A percentile compares a stretch with the other conserved stretches of the same genome.
These are phyloP conservation scores for Parelbella ahira DNA, from an alignment of 2,888 invertebrate genomes.

Conservation along the genomic window DNA sequence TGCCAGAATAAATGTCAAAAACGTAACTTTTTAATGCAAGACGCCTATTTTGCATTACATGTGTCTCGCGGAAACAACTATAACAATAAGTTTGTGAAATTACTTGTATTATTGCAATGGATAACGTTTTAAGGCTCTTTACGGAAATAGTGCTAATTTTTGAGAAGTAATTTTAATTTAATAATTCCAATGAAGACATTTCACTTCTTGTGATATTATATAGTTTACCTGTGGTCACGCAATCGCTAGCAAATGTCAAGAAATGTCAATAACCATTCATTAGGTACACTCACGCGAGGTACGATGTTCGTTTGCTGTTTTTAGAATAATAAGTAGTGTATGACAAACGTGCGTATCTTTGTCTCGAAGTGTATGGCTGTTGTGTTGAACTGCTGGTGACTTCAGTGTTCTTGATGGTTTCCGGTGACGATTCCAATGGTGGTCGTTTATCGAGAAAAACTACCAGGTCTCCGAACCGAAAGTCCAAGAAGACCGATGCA, in stretches of 20 bases:
- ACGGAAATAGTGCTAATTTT: no score
- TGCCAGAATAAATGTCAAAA: no score
- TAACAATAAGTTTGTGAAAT: no score
- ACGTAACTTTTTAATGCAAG: no score
- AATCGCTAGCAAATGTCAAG: conserved; percentile 4
- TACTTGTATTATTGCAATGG: no score
- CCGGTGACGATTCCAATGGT: conserved; percentile 81
- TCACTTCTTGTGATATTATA: no score
- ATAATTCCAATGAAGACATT: no score
- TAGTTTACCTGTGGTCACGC: no score
- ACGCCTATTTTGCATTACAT: no score
- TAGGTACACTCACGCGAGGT: conserved; percentile 43
- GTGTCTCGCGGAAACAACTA: no score
- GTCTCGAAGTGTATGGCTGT: conserved; percentile 65
- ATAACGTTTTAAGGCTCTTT: no score
- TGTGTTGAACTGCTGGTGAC: conserved; percentile 59
- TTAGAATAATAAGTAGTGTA: conserved; percentile 49
- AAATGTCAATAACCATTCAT: conserved; percentile 12
- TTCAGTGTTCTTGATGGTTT: conserved; percentile 78
- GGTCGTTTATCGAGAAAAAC: conserved; percentile 84
- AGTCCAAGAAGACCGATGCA: conserved; percentile 82
- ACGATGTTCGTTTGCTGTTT: conserved; percentile 45
- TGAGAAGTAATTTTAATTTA: no score
- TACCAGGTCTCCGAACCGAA: conserved; percentile 83
- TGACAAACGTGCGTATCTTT: conserved; percentile 63